These are phyloP conservation scores for Drosophila subpulchrella DNA, from an alignment of 1,140 invertebrate species.

Conservation along the genomic window DNA sequence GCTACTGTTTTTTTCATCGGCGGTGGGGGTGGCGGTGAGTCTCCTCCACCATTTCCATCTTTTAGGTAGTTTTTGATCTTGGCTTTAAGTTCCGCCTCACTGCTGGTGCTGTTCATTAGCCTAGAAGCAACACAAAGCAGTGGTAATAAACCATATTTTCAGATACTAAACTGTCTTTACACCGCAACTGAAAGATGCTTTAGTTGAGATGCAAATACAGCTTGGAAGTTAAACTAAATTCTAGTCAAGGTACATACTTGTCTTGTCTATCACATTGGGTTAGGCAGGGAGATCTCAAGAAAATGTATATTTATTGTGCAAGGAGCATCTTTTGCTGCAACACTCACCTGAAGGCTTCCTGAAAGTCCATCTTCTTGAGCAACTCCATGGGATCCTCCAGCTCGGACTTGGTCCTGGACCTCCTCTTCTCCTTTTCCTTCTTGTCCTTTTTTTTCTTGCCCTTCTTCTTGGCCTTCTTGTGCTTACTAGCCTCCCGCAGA, in stretches of 20 bases:
- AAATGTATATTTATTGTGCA: neutral
- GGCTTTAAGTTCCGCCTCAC: conserved; percentile 45
- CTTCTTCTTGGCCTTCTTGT: conserved; percentile 90
- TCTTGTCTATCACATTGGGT: conserved; percentile 27
- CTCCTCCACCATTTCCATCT: conserved; percentile 8
- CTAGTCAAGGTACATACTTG: conserved; percentile 38
- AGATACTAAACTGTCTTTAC: neutral
- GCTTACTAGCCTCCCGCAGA: conserved; percentile 91
- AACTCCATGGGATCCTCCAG: conserved; percentile 74
- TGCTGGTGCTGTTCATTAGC: conserved; percentile 43
- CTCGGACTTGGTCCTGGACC: conserved; percentile 85
- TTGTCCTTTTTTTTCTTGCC: conserved; percentile 86
- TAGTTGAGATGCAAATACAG: conserved; percentile 7
- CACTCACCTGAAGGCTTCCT: conserved; percentile 88
- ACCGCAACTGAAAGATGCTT: neutral
- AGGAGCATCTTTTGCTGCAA: conserved; percentile 8
- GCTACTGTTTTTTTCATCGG: conserved; percentile 8
- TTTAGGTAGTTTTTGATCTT: conserved; percentile 49
- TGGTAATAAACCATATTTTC: neutral
- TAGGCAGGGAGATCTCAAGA: conserved; percentile 2
- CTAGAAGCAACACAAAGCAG: conserved; percentile 44
- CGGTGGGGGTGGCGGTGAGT: conserved; percentile 50
- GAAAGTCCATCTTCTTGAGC: conserved; percentile 86
- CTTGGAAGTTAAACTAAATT: neutral
- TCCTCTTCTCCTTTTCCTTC: conserved; percentile 87